Evolutionary conservation across 2,797 vertebrate species (phyloP), one percentile per base, ranked within the genome.

Genomic region (Helicolenus hilgendorfi): DNA sequence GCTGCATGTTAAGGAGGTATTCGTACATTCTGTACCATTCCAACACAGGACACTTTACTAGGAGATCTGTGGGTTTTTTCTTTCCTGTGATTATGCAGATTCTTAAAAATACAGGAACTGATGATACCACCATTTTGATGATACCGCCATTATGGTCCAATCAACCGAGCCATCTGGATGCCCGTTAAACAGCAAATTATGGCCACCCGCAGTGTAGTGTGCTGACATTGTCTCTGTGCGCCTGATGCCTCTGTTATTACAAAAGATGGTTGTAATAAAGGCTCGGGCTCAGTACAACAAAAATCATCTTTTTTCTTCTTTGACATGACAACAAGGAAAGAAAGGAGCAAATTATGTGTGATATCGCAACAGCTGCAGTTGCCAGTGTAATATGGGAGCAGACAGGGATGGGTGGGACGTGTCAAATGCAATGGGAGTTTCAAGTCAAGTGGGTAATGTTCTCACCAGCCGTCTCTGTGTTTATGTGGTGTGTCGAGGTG

Each of bases 381-480:
- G 86, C 38, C 73, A 56, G 22, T 74, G 62, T 81, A 70, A 89
- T 81, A 75, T 67, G 36, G 53, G 49, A 83, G 85, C 83, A 86
- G 89, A 91, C 85, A 88, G 53, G 79, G 76, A 88, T 86, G 89
- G 88, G 88, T 38, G 81, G 87, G 72, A 85, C 4, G 26, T 92
- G 95, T 93, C 93, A 89, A 93, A 88, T 92, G 91, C 71, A 80
- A 90, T 89, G 89, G 88, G 89, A 92, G 62, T 88, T 89, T 84
- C 56, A 72, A 92, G 93, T 92, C 92, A 95, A 95, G 89, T 92
- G 93, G 92, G 83, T 92, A 90, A 95, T 92, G 87, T 90, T 94
- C 81, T 89, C 86, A 89, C 58, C 82, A 93, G 76, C 79, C 82
- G 41, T 73, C 41, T 76, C 18, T 70, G 36, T 86, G 49, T 86